A percentile compares a stretch with the other conserved stretches of the same genome.
phyloP scores from a whole-genome alignment of 2,888 invertebrate species.

The Nezara viridula region DNA sequence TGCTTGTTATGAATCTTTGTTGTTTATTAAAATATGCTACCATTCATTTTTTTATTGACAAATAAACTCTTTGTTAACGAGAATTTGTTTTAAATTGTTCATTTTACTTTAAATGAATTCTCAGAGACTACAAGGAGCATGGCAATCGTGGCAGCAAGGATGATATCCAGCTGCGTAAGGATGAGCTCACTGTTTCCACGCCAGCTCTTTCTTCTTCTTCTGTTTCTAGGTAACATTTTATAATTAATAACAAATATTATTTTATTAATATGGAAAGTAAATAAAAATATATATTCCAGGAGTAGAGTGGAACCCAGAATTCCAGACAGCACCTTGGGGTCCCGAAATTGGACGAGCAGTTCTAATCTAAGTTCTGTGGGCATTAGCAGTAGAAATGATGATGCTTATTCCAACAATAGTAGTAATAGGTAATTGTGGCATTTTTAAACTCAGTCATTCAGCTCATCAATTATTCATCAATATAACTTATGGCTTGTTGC shows the following conservation, averaged over 20 bases:
- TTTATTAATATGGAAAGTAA: neutral
- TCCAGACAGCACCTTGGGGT: constrained; percentile 61
- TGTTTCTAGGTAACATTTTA: constrained; percentile 34
- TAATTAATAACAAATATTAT: neutral
- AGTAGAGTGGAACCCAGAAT: constrained; percentile 57
- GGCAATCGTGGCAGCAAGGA: constrained; percentile 79
- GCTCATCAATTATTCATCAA: too few relatives aligned
- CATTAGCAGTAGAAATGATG: constrained; percentile 60
- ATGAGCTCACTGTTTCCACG: constrained; percentile 79
- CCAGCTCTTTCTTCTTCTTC: constrained; percentile 76
- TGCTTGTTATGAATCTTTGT: too few relatives aligned
- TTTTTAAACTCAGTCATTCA: neutral
- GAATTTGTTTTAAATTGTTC: neutral
- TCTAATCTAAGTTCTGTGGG: constrained; percentile 63
- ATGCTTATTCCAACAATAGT: constrained; percentile 52
- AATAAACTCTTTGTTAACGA: neutral
- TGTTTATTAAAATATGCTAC: neutral
- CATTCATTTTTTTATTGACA: neutral
- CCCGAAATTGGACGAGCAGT: constrained; percentile 65
- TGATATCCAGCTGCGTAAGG: constrained; percentile 71
- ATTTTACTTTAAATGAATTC: constrained; percentile 59
- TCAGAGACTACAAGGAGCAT: constrained; percentile 91
- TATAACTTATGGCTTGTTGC: constrained; percentile 57
- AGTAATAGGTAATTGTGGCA: constrained; percentile 50
- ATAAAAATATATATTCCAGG: constrained; percentile 49